Evolutionary conservation across 2,888 invertebrate genomes (phyloP), one percentile per base, ranked within the genome.

Genomic region (Leptogaster cylindrica): DNA sequence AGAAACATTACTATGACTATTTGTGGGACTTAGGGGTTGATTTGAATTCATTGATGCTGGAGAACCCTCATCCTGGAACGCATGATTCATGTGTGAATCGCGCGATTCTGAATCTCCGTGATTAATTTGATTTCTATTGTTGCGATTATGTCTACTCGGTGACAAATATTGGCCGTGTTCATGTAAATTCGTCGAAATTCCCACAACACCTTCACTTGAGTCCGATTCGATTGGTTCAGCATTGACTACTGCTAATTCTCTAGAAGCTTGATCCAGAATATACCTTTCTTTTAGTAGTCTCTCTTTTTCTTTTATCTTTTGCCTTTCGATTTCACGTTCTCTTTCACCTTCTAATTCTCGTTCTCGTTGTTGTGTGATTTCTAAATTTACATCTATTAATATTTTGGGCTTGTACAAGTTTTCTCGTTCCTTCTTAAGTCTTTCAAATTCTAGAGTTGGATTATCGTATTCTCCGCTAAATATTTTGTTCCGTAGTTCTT

Each of bases 381-480:
- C 87, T 77, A 86, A 81, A 75, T 85, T 86, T 5, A 87, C 87
- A 80, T 88, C 88, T 72, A 94, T 88, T 65, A 94, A 84, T 72
- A 93, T 87, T 75, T 90, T 89, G 63, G 95, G 95, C 79, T 87
- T 88, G 81, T 95, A 93, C 77, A 89, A 87, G 76, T 90, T 92
- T 77, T 95, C 95, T 52, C 89, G 86, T 78, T 90, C 90, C 72
- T 86, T 85, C 77, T 89, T 86, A 73, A 88, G 87, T 77, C 86
- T 84, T 77, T 89, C 89, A 76, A 87, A 90, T 77, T 89, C 87
- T 66, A 84, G 84, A 46, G 83, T 83, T n/a, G 87, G 87, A 79
- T 87, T 82, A 68, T 87, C 85, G 76, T 85, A 85, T 74, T 88
- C 85, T 2, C 86, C 86, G 67, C 88, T 86, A 76, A 88, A 89